Conservation (phyloP, 2,797 vertebrate species). For the Psittacula echo region DNA sequence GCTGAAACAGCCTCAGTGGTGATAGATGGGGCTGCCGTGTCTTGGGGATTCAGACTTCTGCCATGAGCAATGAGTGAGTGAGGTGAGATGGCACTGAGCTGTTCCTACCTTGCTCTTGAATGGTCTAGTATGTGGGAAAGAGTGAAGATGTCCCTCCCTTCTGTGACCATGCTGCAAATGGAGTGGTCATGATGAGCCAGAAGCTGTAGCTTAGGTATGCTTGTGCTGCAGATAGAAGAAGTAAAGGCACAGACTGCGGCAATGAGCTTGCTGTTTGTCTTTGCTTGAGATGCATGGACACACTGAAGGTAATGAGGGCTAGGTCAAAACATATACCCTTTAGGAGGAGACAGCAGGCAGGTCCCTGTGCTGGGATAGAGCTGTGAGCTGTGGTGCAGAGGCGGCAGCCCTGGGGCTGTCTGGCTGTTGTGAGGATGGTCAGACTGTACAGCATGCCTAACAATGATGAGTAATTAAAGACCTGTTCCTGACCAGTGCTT, state of each 20-base stretch:
- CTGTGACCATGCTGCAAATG: not conserved
- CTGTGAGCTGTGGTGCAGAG: fast-evolving
- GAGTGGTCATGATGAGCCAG: not conserved
- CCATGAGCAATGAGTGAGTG: not conserved
- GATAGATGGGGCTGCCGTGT: not conserved
- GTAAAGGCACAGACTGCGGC: not conserved
- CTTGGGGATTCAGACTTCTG: not conserved
- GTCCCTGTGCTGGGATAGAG: not conserved
- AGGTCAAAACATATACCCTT: not conserved
- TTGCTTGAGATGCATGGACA: not conserved
- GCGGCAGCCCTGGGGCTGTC: not conserved
- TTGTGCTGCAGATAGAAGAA: not conserved
- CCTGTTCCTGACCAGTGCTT: not conserved
- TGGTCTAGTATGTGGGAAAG: not conserved
- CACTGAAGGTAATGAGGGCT: not conserved
- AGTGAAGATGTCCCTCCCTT: not conserved
- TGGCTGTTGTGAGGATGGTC: not conserved
- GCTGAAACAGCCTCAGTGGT: not conserved
- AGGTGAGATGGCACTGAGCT: not conserved
- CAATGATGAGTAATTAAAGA: not conserved
- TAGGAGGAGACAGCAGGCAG: not conserved
- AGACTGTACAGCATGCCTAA: not conserved
- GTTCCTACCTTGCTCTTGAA: not conserved
- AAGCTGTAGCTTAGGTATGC: not conserved
- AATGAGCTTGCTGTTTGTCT: not conserved